These are phyloP conservation scores for Mercenaria mercenaria DNA, from an alignment of 1,140 invertebrate species.

Conservation along the genomic window DNA sequence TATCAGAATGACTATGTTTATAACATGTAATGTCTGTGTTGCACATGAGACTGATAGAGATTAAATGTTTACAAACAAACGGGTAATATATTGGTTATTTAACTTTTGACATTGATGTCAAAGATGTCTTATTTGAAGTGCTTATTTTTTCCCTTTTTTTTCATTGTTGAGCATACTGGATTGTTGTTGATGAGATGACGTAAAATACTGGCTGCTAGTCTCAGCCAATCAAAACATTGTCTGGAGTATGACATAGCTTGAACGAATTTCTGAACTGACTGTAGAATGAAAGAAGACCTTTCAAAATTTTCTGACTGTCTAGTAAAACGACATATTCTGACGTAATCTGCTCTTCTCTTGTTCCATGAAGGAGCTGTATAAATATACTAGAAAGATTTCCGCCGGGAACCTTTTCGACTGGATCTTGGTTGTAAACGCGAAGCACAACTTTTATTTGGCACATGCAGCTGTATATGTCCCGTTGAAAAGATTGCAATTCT, in stretches of 20 bases:
- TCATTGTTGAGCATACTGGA: too few relatives aligned
- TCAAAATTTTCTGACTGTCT: not conserved
- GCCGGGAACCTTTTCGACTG: not conserved
- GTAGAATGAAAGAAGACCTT: not conserved
- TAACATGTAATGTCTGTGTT: too few relatives aligned
- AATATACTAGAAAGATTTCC: not conserved
- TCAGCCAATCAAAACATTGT: not conserved
- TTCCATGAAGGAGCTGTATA: not conserved
- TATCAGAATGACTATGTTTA: too few relatives aligned
- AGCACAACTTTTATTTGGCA: not conserved
- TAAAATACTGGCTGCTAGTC: too few relatives aligned
- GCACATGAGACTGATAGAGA: too few relatives aligned
- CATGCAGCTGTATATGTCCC: not conserved
- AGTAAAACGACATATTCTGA: not conserved
- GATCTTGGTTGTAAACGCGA: not conserved
- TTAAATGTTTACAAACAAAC: too few relatives aligned
- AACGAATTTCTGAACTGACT: not conserved
- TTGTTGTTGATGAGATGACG: too few relatives aligned
- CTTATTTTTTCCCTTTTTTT: too few relatives aligned
- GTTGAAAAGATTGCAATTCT: not conserved
- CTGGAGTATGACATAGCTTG: not conserved
- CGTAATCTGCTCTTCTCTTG: not conserved
- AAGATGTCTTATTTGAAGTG: too few relatives aligned
- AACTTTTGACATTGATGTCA: too few relatives aligned
- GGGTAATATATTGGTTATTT: too few relatives aligned